A percentile compares a stretch with the other conserved stretches of the same genome.
These are phyloP conservation scores for Odontamblyopus lacepedii DNA, from an alignment of 2,797 vertebrate species.

Conservation along the genomic window DNA sequence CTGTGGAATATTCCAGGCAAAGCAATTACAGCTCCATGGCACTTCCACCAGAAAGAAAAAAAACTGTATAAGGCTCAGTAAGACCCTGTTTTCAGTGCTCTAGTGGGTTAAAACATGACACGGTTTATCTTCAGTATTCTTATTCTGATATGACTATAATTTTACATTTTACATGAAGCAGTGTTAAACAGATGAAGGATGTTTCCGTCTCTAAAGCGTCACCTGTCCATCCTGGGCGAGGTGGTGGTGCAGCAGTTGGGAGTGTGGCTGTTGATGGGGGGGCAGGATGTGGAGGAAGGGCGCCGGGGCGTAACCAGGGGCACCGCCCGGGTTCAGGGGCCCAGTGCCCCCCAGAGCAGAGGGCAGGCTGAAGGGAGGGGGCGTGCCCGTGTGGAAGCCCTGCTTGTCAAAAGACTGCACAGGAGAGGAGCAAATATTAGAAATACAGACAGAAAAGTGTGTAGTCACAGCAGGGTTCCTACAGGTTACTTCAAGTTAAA, in stretches of 20 bases:
- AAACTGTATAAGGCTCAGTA: too few relatives aligned
- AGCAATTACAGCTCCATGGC: too few relatives aligned
- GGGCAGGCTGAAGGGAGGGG: slow-evolving; percentile 92
- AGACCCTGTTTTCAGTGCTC: too few relatives aligned
- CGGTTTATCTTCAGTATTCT: too few relatives aligned
- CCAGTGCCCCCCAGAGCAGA: slow-evolving; percentile 91
- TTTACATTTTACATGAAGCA: too few relatives aligned
- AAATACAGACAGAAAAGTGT: neutral
- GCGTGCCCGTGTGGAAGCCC: slow-evolving; percentile 94
- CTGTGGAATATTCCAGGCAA: too few relatives aligned
- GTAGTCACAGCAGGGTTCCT: too few relatives aligned
- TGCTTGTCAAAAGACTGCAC: slow-evolving; percentile 93
- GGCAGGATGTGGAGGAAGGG: slow-evolving; percentile 94
- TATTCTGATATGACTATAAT: too few relatives aligned
- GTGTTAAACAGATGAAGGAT: too few relatives aligned
- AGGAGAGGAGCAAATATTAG: neutral
- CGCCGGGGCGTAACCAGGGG: slow-evolving; percentile 88
- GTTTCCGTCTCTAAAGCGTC: slow-evolving; percentile 24
- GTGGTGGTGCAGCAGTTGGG: slow-evolving; percentile 95
- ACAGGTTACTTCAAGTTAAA: too few relatives aligned
- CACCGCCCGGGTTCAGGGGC: slow-evolving; percentile 87
- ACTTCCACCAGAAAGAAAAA: too few relatives aligned
- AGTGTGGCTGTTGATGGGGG: slow-evolving; percentile 94
- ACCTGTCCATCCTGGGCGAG: slow-evolving; percentile 94
- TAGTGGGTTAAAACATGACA: too few relatives aligned